Conservation (phyloP, 1,140 invertebrate genomes). For the Mylabris phalerata region DNA sequence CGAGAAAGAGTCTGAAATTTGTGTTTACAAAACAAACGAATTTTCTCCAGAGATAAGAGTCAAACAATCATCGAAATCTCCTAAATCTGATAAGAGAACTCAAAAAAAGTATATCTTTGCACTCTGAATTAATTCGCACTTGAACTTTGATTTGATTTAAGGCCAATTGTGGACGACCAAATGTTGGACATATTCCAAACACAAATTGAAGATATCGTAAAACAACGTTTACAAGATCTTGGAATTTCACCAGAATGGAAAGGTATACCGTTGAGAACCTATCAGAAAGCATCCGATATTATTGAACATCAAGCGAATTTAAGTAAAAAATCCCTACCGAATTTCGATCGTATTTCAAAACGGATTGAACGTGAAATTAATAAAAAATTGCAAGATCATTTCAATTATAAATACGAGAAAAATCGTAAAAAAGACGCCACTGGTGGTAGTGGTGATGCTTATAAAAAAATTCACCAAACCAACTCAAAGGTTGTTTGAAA, state of each 20-base stretch:
- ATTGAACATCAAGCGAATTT: slow-evolving; percentile 34
- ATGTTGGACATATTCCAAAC: slow-evolving; percentile 22
- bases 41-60: too few species aligned
- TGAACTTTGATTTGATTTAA: not conserved
- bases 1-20: too few species aligned
- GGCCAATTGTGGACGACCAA: not conserved
- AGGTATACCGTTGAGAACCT: slow-evolving; percentile 32
- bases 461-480: not conserved
- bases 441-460: not conserved
- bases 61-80: too few species aligned
- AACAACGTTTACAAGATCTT: slow-evolving; percentile 27
- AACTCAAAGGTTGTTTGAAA: not conserved
- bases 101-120: too few species aligned
- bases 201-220: slow-evolving; percentile 27
- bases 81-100: too few species aligned
- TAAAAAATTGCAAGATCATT: slow-evolving; percentile 9
- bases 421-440: not conserved
- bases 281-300: slow-evolving; percentile 31
- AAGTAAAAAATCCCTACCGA: slow-evolving; percentile 24
- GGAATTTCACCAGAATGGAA: slow-evolving; percentile 36
- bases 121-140: too few species aligned
- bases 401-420: not conserved
- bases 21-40: too few species aligned
- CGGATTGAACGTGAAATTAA: slow-evolving; percentile 8
- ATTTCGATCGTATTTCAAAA: slow-evolving; percentile 14